A percentile compares a stretch with the other conserved stretches of the same genome.
Conservation (phyloP, 2,888 invertebrate genomes). For the Agriopis aurantiaria region DNA sequence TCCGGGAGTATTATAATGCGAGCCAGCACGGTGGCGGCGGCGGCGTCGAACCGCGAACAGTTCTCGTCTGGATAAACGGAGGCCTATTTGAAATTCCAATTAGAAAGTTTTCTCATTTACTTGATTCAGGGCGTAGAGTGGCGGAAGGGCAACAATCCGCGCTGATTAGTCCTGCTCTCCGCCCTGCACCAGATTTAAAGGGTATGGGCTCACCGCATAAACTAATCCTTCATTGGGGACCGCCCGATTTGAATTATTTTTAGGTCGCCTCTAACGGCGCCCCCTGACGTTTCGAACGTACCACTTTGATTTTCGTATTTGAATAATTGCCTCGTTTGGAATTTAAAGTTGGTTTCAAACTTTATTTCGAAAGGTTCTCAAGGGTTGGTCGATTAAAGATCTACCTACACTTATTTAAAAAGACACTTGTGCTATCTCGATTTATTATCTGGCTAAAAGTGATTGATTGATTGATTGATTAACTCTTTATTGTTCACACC, state of each 20-base stretch:
- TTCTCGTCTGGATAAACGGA: slow-evolving; percentile 80
- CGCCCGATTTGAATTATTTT: slow-evolving; percentile 71
- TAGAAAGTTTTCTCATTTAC: slow-evolving; percentile 86
- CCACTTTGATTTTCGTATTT: slow-evolving; percentile 49
- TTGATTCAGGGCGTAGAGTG: slow-evolving; percentile 82
- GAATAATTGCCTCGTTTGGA: slow-evolving; percentile 46
- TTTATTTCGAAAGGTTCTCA: slow-evolving; percentile 31
- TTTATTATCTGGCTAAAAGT: background rate
- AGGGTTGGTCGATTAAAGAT: slow-evolving; percentile 12
- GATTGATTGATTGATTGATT: too few relatives aligned
- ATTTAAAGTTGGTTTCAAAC: slow-evolving; percentile 44
- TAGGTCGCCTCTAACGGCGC: slow-evolving; percentile 54
- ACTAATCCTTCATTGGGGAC: slow-evolving; percentile 74
- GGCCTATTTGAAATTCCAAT: slow-evolving; percentile 86
- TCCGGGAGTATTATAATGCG: slow-evolving; percentile 68
- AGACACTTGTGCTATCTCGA: background rate
- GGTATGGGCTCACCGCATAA: slow-evolving; percentile 74
- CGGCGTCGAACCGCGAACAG: slow-evolving; percentile 74
- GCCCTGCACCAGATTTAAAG: slow-evolving; percentile 78
- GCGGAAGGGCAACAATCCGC: slow-evolving; percentile 83
- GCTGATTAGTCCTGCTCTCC: slow-evolving; percentile 81
- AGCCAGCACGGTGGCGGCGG: slow-evolving; percentile 69
- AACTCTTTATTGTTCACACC: too few relatives aligned
- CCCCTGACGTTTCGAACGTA: slow-evolving; percentile 52
- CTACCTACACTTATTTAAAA: slow-evolving; percentile 5